Evolutionary conservation across 2,888 invertebrate species (phyloP).

Genomic region (Lymantria monacha): DNA sequence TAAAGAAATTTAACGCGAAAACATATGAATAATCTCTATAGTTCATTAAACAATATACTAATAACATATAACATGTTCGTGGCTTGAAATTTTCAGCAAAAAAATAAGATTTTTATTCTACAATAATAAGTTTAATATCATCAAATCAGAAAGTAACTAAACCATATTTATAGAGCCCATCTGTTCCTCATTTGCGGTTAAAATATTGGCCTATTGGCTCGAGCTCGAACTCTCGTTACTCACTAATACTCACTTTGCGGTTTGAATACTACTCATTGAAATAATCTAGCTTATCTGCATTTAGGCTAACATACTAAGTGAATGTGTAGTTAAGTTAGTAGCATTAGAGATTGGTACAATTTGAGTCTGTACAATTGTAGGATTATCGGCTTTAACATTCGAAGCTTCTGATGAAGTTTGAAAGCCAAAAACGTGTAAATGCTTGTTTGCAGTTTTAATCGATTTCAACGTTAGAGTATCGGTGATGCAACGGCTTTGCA

Average conservation of each 20-base stretch:
- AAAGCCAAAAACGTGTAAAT: not conserved
- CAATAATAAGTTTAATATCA: too few species aligned
- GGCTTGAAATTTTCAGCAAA: too few species aligned
- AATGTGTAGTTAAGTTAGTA: slow-evolving; percentile 2
- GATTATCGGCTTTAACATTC: not conserved
- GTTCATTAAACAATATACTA: too few species aligned
- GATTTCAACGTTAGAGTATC: not conserved
- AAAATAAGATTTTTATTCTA: too few species aligned
- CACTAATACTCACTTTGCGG: slow-evolving; percentile 47
- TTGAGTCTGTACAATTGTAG: not conserved
- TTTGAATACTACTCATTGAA: slow-evolving; percentile 48
- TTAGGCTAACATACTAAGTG: slow-evolving; percentile 12
- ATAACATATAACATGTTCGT: too few species aligned
- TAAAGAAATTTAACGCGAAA: too few species aligned
- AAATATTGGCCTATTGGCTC: slow-evolving; percentile 40
- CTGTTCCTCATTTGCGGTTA: slow-evolving; percentile 49
- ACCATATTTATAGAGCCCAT: slow-evolving; percentile 33
- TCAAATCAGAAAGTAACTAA: not conserved
- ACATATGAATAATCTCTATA: too few species aligned
- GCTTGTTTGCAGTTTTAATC: not conserved
- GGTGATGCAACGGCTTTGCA: too few species aligned
- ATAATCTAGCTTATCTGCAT: slow-evolving; percentile 47
- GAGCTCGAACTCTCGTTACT: slow-evolving; percentile 35
- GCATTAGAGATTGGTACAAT: not conserved
- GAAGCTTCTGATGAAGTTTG: not conserved